A percentile compares a stretch with the other conserved stretches of the same genome.
Conservation (phyloP, 1,140 invertebrate genomes). For the Himalopsyche phryganea region DNA sequence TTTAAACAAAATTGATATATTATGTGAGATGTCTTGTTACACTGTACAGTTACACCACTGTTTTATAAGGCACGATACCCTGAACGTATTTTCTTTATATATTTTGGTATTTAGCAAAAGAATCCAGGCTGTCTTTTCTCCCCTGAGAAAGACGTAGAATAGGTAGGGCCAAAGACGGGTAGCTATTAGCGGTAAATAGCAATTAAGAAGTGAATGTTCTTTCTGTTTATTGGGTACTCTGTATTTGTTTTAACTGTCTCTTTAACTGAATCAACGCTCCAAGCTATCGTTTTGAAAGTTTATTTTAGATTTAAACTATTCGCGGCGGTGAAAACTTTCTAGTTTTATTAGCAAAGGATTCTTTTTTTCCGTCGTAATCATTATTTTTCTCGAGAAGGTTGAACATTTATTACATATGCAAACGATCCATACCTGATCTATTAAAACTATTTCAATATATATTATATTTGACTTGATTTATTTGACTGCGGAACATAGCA, state of each 20-base stretch:
- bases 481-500: too few relatives aligned
- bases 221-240: constrained; percentile 30
- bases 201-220: constrained; percentile 31
- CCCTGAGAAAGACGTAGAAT: constrained; percentile 8
- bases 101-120: constrained; percentile 32
- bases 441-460: too few relatives aligned
- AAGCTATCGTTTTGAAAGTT: constrained; percentile 7
- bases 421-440: too few relatives aligned
- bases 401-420: too few relatives aligned
- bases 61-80: neutral
- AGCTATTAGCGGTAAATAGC: constrained; percentile 35
- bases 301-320: too few relatives aligned
- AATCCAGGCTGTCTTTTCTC: constrained; percentile 9
- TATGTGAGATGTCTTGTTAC: too few relatives aligned
- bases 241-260: constrained; percentile 28
- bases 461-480: too few relatives aligned
- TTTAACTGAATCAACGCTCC: constrained; percentile 21
- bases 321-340: too few relatives aligned
- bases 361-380: too few relatives aligned
- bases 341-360: too few relatives aligned
- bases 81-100: constrained; percentile 31
- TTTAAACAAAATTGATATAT: too few relatives aligned
- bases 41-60: neutral
- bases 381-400: too few relatives aligned
- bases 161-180: constrained; percentile 11